Conservation (phyloP, 2,797 vertebrate species). For the Pterois miles region DNA sequence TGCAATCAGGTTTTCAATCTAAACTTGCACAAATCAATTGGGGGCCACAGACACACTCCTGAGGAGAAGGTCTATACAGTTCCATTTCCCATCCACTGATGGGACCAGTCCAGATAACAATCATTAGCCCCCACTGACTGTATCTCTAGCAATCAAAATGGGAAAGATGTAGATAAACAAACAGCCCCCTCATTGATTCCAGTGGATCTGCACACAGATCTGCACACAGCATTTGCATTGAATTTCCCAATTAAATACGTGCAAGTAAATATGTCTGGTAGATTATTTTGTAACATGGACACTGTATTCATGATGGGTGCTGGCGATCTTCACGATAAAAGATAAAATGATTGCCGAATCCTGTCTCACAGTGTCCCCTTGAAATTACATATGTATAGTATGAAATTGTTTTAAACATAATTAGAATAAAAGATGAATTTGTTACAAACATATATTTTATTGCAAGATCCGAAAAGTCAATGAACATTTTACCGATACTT, state of each 20-base stretch:
- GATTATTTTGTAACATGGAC: not conserved
- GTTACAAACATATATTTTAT: too few species aligned
- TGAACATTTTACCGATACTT: too few species aligned
- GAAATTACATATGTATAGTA: too few species aligned
- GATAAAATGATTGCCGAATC: too few species aligned
- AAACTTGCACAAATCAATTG: conserved; percentile 5
- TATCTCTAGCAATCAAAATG: not conserved
- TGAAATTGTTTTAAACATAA: not conserved
- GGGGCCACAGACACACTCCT: not conserved
- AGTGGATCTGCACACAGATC: too few species aligned
- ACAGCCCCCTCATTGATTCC: not conserved
- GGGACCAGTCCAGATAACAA: not conserved
- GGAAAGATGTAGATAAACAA: not conserved
- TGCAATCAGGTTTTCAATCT: not conserved
- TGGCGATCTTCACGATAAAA: too few species aligned
- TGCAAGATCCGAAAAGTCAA: not conserved
- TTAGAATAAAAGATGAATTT: not conserved
- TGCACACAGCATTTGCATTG: too few species aligned
- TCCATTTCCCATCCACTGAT: not conserved
- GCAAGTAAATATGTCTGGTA: too few species aligned
- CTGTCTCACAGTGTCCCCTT: too few species aligned
- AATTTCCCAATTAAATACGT: not conserved
- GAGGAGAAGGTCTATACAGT: not conserved
- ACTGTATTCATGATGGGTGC: not conserved
- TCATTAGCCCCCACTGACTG: not conserved